Percentiles rank a stretch among this genome's conserved stretches.
Conservation (phyloP, 2,888 invertebrate species). For the Drosophila affinis region DNA sequence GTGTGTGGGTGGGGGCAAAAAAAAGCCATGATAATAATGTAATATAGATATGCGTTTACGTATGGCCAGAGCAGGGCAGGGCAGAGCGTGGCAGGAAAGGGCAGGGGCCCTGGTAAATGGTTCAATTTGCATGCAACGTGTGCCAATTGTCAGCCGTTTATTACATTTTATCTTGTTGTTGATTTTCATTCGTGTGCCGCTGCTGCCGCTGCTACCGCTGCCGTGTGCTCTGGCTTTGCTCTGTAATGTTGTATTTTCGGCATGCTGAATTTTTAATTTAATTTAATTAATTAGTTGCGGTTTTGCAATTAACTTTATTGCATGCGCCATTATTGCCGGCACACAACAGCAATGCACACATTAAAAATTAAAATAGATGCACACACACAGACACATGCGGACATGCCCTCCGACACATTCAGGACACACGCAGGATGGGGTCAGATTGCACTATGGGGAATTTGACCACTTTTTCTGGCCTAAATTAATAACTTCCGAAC, state of each 20-base stretch:
- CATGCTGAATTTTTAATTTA: conserved; percentile 79
- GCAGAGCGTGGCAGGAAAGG: background rate
- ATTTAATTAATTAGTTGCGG: conserved; percentile 83
- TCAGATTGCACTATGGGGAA: too few species aligned
- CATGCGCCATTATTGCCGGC: conserved; percentile 73
- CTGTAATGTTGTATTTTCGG: conserved; percentile 66
- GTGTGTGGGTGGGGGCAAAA: conserved; percentile 3
- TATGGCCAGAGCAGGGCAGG: background rate
- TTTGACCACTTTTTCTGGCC: too few species aligned
- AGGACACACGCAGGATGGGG: conserved; percentile 41
- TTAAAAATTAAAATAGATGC: conserved; percentile 75
- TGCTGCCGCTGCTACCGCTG: background rate
- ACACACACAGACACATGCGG: conserved; percentile 38
- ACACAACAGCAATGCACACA: conserved; percentile 64
- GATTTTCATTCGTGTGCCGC: conserved; percentile 64
- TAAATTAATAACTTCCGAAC: too few species aligned
- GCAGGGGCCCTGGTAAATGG: conserved; percentile 49
- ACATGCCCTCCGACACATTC: background rate
- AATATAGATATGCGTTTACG: conserved; percentile 24
- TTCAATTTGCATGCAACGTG: conserved; percentile 74
- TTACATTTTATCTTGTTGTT: conserved; percentile 77
- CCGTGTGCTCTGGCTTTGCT: background rate
- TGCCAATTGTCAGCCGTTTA: conserved; percentile 77
- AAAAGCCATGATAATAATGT: conserved; percentile 42
- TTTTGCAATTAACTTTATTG: conserved; percentile 83